These are phyloP conservation scores for Mythimna loreyi DNA, from an alignment of 2,888 invertebrate species.

Conservation along the genomic window DNA sequence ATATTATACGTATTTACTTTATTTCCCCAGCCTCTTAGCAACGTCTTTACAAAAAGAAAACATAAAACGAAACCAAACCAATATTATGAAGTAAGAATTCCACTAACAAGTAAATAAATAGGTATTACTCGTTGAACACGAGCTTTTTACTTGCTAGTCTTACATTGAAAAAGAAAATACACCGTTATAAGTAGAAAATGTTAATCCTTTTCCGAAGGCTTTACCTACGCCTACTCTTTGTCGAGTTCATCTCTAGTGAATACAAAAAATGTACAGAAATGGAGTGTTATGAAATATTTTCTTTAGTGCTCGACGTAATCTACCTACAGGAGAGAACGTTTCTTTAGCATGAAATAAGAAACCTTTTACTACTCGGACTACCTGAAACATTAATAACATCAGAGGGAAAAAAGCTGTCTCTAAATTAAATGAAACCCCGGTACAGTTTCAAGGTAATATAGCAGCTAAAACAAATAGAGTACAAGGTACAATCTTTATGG, in stretches of 20 bases:
- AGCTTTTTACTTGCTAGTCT: slow-evolving; percentile 1
- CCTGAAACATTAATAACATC: slow-evolving; percentile 44
- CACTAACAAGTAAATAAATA: slow-evolving; percentile 18
- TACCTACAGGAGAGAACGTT: slow-evolving; percentile 27
- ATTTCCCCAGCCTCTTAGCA: not conserved
- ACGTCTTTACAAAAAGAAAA: slow-evolving; percentile 7
- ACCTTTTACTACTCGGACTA: slow-evolving; percentile 29
- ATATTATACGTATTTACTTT: not conserved
- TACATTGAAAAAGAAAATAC: slow-evolving; percentile 30
- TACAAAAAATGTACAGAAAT: slow-evolving; percentile 42
- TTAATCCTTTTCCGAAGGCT: slow-evolving; percentile 28
- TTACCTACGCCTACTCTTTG: slow-evolving; percentile 14
- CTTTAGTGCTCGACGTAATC: slow-evolving; percentile 47
- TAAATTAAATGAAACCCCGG: slow-evolving; percentile 43
- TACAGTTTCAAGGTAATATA: slow-evolving; percentile 22
- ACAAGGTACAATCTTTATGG: slow-evolving; percentile 50
- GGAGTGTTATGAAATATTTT: slow-evolving; percentile 52
- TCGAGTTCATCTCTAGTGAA: slow-evolving; percentile 32
- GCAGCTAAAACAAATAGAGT: slow-evolving; percentile 46
- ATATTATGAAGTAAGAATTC: slow-evolving; percentile 4
- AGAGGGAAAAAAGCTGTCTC: slow-evolving; percentile 26
- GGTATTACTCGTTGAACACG: slow-evolving; percentile 11
- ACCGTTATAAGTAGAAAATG: slow-evolving; percentile 19
- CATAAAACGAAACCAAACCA: not conserved
- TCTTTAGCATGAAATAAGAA: slow-evolving; percentile 41